A percentile compares a stretch with the other conserved stretches of the same genome.
Conservation (phyloP, 2,113 vertebrate genomes). For the Numida meleagris region DNA sequence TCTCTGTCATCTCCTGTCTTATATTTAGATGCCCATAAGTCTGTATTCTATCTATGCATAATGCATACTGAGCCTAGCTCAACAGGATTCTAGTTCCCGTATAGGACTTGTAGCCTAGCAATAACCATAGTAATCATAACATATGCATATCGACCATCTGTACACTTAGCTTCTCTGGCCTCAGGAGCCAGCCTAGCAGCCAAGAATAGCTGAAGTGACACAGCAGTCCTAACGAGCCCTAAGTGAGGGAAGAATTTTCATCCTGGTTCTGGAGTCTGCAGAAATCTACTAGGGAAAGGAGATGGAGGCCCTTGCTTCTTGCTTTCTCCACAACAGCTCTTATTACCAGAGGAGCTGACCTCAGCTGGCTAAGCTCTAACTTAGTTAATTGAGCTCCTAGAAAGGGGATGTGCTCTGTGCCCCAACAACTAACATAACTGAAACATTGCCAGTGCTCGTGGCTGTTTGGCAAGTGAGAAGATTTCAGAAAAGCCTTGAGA, state of each 20-base stretch:
- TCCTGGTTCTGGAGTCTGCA: neutral
- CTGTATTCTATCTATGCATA: neutral
- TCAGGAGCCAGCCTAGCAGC: neutral
- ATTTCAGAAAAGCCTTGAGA: neutral
- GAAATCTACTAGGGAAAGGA: neutral
- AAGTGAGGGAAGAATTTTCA: neutral
- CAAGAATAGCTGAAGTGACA: neutral
- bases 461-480: neutral
- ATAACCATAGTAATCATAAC: neutral
- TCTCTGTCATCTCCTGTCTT: neutral
- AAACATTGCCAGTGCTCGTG: neutral
- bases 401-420: accelerated
- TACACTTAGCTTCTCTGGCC: neutral
- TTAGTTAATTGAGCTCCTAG: accelerated
- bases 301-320: neutral
- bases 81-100: neutral
- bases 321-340: neutral
- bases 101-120: neutral
- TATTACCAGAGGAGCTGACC: neutral
- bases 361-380: neutral
- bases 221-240: neutral
- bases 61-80: neutral
- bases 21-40: neutral
- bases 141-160: neutral
- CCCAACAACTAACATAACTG: neutral